These are phyloP conservation scores for Myopa tessellatipennis DNA, from an alignment of 2,888 invertebrate genomes.

Conservation along the genomic window DNA sequence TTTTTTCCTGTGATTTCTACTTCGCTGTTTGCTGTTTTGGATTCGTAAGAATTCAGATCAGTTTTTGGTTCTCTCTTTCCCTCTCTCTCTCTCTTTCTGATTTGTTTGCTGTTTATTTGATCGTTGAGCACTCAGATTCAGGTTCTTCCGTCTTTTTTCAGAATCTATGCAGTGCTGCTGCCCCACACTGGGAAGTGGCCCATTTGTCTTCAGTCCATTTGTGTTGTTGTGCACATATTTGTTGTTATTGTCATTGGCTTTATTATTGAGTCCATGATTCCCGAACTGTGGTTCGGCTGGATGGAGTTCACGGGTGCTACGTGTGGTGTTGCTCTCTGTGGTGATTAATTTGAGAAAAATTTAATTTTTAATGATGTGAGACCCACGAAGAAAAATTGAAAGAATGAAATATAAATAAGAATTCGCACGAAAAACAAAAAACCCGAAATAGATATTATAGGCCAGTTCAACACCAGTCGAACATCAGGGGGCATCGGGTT, in stretches of 20 bases:
- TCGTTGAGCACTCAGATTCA: neutral
- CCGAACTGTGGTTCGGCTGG: neutral
- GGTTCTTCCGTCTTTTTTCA: neutral
- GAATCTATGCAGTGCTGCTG: slow-evolving; percentile 3
- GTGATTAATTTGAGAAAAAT: slow-evolving; percentile 28
- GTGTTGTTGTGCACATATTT: neutral
- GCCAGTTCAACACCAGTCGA: too few species aligned
- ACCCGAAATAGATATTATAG: too few species aligned
- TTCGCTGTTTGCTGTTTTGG: neutral
- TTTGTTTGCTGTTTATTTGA: neutral
- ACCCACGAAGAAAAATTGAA: too few species aligned
- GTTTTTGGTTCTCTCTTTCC: neutral
- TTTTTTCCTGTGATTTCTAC: neutral
- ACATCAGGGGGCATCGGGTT: neutral
- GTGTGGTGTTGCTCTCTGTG: neutral
- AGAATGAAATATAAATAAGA: too few species aligned
- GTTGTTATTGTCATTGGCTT: neutral
- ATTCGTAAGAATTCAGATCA: neutral
- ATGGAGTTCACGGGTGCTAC: slow-evolving; percentile 3
- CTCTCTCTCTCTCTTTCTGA: neutral
- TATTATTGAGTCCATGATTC: neutral
- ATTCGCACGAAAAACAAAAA: too few species aligned
- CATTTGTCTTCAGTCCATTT: slow-evolving; percentile 26
- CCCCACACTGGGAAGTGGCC: slow-evolving; percentile 26
- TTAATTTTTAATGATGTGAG: too few species aligned